phyloP scores from a whole-genome alignment of 53 echinoderm and acorn worm genomes.

The Astropecten irregularis region DNA sequence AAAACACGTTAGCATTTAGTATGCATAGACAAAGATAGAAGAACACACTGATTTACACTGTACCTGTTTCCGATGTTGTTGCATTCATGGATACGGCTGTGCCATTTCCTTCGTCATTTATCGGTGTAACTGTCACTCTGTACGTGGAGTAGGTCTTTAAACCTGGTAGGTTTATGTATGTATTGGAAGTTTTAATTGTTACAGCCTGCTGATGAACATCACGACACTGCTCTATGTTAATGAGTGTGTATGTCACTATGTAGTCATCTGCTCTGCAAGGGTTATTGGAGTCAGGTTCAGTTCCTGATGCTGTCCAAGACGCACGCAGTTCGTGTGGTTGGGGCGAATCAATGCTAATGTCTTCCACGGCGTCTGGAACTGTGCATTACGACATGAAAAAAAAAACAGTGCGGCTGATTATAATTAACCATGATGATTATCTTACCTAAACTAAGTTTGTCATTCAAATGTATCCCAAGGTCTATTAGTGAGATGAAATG shows the following conservation, averaged over 20 bases:
- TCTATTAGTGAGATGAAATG: no score
- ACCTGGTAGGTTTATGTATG: background rate
- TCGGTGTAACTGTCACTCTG: slow-evolving; percentile 8
- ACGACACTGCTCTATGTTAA: slow-evolving; percentile 23
- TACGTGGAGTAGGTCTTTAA: slow-evolving; percentile 26
- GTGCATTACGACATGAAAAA: no score
- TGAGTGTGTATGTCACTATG: slow-evolving; percentile 7
- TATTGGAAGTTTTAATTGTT: background rate
- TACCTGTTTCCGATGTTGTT: slow-evolving; percentile 4
- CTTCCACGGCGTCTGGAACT: no score
- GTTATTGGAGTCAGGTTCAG: background rate
- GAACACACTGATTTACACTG: no score
- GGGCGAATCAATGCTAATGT: no score
- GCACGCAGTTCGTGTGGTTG: background rate
- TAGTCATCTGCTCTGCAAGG: slow-evolving; percentile 9
- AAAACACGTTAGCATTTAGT: no score
- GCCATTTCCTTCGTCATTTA: slow-evolving; percentile 2
- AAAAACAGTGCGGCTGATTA: no score
- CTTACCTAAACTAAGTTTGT: no score
- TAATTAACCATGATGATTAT: no score
- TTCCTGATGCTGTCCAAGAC: background rate
- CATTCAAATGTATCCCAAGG: no score
- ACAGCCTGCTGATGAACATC: background rate
- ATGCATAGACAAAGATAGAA: no score
- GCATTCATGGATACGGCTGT: no score